A percentile compares a stretch with the other conserved stretches of the same genome.
phyloP scores from a whole-genome alignment of 2,113 vertebrate genomes.

The Chunga burmeisteri region DNA sequence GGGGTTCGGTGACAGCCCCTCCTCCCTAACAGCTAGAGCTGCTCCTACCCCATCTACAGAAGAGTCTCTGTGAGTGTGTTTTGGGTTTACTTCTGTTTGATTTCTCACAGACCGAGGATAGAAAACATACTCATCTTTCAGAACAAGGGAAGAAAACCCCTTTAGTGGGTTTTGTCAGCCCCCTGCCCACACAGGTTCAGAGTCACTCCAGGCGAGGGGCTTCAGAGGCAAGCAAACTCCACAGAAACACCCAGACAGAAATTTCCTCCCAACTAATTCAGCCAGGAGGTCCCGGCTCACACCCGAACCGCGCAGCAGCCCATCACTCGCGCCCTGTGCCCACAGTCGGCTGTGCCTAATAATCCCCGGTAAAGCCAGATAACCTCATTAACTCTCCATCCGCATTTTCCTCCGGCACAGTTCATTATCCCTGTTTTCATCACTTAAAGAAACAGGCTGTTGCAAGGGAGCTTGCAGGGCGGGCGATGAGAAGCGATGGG shows the following conservation, averaged over 20 bases:
- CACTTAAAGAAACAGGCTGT: slow-evolving; percentile 23
- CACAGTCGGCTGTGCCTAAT: neutral
- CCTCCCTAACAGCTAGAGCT: neutral
- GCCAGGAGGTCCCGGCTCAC: neutral
- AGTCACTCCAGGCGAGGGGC: neutral
- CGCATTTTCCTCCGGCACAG: neutral
- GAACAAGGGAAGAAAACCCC: neutral
- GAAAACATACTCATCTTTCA: neutral
- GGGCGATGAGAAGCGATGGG: neutral
- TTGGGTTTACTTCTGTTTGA: neutral
- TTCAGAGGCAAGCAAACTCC: neutral
- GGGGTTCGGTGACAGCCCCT: neutral
- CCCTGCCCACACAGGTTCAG: neutral
- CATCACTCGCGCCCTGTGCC: neutral
- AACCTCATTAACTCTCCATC: slow-evolving; percentile 7
- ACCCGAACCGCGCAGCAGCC: neutral
- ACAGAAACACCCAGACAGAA: neutral
- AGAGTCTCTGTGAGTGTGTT: neutral
- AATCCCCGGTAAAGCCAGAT: neutral
- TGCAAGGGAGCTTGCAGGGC: neutral
- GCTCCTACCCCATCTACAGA: neutral
- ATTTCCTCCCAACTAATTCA: slow-evolving; percentile 1
- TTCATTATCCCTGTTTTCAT: slow-evolving; percentile 31
- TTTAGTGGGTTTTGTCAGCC: neutral
- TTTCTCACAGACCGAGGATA: neutral